Conservation (phyloP, 2,113 vertebrate species). For the Leucoraja erinaceus region DNA sequence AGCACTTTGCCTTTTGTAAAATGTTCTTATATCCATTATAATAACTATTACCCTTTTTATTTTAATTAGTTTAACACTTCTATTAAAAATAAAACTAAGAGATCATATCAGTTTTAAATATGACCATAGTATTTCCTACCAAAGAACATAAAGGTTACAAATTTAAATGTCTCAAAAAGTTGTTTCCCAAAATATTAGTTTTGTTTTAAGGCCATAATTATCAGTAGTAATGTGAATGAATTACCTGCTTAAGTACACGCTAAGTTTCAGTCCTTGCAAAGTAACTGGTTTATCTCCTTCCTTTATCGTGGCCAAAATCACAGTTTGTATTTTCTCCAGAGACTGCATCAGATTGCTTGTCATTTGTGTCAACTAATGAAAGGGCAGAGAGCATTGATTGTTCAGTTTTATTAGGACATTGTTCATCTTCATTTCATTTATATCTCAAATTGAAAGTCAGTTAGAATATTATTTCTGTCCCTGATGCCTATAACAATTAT, state of each 20-base stretch:
- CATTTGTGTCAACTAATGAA: not conserved
- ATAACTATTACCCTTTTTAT: not conserved
- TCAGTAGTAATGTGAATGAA: not conserved
- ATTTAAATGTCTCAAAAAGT: not conserved
- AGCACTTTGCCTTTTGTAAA: not conserved
- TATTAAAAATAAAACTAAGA: not conserved
- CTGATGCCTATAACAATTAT: not conserved
- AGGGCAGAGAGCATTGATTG: not conserved
- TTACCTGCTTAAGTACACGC: conserved; percentile 52
- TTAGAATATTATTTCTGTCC: not conserved
- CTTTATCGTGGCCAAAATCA: not conserved
- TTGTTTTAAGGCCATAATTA: not conserved
- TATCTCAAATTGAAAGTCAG: not conserved
- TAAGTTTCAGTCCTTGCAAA: conserved; percentile 44
- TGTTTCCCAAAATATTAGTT: not conserved
- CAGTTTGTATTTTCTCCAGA: conserved; percentile 31
- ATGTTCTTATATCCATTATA: not conserved
- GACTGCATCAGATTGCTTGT: conserved; percentile 13
- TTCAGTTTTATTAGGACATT: not conserved
- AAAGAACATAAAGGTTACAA: not conserved
- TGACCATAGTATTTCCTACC: not conserved
- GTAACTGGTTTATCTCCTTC: conserved; percentile 33
- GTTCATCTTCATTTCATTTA: not conserved
- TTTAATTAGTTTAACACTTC: not conserved
- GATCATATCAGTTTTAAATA: not conserved